Base-by-base conservation (phyloP, 2,797 vertebrate genomes). In the Malurus splendens region DNA sequence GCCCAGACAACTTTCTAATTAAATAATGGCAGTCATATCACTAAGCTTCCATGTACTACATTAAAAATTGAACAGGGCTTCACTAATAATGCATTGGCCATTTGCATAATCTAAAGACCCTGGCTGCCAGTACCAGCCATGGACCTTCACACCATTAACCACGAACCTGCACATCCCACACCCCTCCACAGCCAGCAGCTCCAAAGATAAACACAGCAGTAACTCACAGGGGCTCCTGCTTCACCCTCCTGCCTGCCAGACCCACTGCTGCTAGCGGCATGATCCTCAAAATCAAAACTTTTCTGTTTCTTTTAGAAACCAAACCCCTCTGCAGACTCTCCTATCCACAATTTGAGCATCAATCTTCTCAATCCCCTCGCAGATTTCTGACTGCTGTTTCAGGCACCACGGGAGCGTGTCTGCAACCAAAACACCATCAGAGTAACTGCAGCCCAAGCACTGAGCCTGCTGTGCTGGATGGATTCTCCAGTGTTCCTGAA, bases 11-110 rank as follows among this genome's bases (percentile, higher is more conserved):
- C 92, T 88, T 89, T 71, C 92, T 93, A 90, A 93, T 87, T 86
- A 89, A 93, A 95, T 93, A 94, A 94, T 92, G 90, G 80, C 83
- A 86, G 77, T 65, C 94, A 82, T 82, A 93, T 68, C 90, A 92
- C 74, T 52, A 24, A 24, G 68, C 72, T 79, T 64, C 72, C 92
- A 80, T 89, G 89, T 90, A 93, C 51, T 52, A 38, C 85, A 92
- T 90, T 92, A 95, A 94, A 94, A 90, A 95, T 82, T 90, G 86
- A 95, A 65, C 80, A 80, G 30, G 55, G 41, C 80, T 80, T 91
- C 68, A 79, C 89, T 90, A 86, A 87, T 76, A 93, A 83, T 61
- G 73, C 80, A 84, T 41, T 68, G 90, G 65, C 64, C 77, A 68
- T 93, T 87, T 92, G 71, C 92, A 93, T 93, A 93, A 77, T 60